These are phyloP conservation scores for Thalassaphorura encarpata DNA, from an alignment of 1,140 invertebrate species.

Conservation along the genomic window DNA sequence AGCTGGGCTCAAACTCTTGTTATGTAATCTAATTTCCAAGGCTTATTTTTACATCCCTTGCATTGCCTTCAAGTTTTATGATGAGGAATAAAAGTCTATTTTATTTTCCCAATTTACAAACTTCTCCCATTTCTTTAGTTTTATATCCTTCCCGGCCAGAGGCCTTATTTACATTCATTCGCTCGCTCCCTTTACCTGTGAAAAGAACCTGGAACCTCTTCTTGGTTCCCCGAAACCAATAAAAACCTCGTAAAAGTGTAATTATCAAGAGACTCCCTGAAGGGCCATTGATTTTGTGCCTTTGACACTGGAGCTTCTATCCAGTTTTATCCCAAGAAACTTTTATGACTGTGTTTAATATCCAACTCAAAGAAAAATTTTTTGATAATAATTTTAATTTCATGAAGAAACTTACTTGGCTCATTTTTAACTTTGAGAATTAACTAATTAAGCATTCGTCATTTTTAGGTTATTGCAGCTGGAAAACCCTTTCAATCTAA, in stretches of 20 bases:
- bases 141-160: not conserved
- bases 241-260: no score
- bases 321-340: not conserved
- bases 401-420: no score
- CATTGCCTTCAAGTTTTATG: not conserved
- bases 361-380: no score
- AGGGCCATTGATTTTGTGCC: no score
- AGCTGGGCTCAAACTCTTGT: not conserved
- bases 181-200: not conserved
- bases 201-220: no score
- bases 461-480: conserved; percentile 57
- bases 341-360: not conserved
- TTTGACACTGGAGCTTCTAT: no score
- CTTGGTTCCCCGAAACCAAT: no score
- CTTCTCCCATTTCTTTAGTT: not conserved
- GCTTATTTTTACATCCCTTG: not conserved
- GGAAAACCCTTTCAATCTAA: conserved; percentile 70
- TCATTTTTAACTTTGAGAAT: not conserved
- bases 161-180: not conserved
- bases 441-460: not conserved
- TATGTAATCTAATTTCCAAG: not conserved
- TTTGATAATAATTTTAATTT: no score
- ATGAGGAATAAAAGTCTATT: not conserved
- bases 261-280: no score
- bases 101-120: not conserved